Evolutionary conservation across 2,797 vertebrate species (phyloP).

Genomic region (Kryptolebias ocellatus): DNA sequence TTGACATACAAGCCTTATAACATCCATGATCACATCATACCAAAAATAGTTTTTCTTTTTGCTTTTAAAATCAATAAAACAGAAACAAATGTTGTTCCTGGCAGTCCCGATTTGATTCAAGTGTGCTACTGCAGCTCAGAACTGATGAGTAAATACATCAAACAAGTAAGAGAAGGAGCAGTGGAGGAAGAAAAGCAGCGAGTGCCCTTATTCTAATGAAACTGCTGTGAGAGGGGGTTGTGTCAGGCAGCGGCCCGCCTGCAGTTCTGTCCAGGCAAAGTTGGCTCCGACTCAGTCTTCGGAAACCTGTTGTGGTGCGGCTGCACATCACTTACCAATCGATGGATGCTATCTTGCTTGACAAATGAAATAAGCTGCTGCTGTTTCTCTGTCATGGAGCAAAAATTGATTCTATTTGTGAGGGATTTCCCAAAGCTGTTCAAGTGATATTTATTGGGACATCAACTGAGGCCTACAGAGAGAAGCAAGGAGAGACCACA

Average conservation of each 20-base stretch:
- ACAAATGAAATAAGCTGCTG: conserved; percentile 49
- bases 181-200: conserved; percentile 9
- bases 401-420: conserved; percentile 47
- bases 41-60: not conserved
- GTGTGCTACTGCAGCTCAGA: not conserved
- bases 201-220: conserved; percentile 19
- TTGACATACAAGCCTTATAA: not conserved
- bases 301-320: conserved; percentile 31
- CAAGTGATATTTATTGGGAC: conserved; percentile 25
- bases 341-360: conserved; percentile 43
- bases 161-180: conserved; percentile 6
- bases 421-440: conserved; percentile 55
- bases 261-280: conserved; percentile 24
- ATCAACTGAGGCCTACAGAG: conserved; percentile 19
- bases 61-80: not conserved
- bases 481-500: conserved; percentile 11
- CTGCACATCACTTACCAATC: conserved; percentile 49
- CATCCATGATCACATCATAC: not conserved
- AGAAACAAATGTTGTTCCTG: not conserved
- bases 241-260: conserved; percentile 12
- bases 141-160: conserved; percentile 4
- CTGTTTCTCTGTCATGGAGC: conserved; percentile 45
- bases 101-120: not conserved
- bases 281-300: conserved; percentile 31
- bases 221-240: conserved; percentile 25